These are phyloP conservation scores for Acrobasis consociella DNA, from an alignment of 2,888 invertebrate genomes.

Conservation along the genomic window DNA sequence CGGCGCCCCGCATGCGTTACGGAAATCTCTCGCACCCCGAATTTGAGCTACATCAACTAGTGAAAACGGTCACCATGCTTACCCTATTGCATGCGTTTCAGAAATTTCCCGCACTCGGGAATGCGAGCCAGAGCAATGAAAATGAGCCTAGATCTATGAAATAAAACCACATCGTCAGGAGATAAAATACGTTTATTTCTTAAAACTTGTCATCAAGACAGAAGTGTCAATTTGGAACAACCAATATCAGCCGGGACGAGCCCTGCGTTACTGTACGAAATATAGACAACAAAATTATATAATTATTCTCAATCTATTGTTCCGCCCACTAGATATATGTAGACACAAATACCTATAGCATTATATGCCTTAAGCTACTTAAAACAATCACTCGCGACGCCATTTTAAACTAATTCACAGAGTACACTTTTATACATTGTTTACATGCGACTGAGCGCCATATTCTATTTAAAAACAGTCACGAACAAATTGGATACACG, in stretches of 20 bases:
- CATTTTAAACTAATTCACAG: slow-evolving; percentile 4
- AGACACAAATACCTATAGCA: slow-evolving; percentile 52
- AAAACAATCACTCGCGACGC: slow-evolving; percentile 29
- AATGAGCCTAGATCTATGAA: too few species aligned
- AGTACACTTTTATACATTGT: slow-evolving; percentile 14
- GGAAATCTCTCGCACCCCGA: too few species aligned
- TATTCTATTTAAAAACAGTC: slow-evolving; percentile 7
- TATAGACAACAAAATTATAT: slow-evolving; percentile 55
- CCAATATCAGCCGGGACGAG: slow-evolving; percentile 48
- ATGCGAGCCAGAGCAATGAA: too few species aligned
- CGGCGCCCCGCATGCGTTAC: too few species aligned
- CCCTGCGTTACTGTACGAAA: slow-evolving; percentile 47
- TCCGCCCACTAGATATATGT: slow-evolving; percentile 47
- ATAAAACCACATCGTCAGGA: slow-evolving; percentile 59
- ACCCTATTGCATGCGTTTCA: too few species aligned
- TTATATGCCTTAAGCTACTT: slow-evolving; percentile 40
- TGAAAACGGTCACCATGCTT: too few species aligned
- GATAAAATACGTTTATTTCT: slow-evolving; percentile 79
- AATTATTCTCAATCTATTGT: slow-evolving; percentile 35
- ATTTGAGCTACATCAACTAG: too few species aligned
- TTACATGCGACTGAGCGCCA: slow-evolving; percentile 1
- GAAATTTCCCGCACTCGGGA: too few species aligned
- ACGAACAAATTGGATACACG: background rate
- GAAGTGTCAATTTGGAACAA: slow-evolving; percentile 49
- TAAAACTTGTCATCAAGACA: slow-evolving; percentile 74